Evolutionary conservation across 53 echinoderm and acorn worm species (phyloP).

Genomic region (Antedon mediterranea): DNA sequence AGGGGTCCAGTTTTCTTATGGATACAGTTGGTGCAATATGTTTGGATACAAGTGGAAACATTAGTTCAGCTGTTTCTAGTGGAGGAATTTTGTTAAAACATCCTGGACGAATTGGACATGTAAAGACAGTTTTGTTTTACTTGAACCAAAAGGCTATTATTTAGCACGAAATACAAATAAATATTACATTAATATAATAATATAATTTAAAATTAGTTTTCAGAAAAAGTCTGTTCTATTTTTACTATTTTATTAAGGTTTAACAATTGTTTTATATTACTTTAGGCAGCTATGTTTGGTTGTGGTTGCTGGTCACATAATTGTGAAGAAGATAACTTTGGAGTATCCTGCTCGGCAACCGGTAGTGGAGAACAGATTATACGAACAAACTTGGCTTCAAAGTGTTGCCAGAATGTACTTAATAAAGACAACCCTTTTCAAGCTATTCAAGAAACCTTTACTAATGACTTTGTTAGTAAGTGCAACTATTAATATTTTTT

Average conservation of each 20-base stretch:
- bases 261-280: background rate
- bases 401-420: conserved; percentile 37
- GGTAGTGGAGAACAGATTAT: conserved; percentile 84
- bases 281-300: conserved; percentile 63
- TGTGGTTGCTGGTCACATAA: conserved; percentile 93
- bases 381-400: conserved; percentile 46
- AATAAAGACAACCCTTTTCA: conserved; percentile 25
- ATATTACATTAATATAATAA: too few species aligned
- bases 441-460: conserved; percentile 44
- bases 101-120: conserved; percentile 86
- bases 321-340: conserved; percentile 6
- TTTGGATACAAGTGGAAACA: conserved; percentile 49
- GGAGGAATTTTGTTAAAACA: conserved; percentile 85
- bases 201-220: too few species aligned
- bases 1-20: conserved; percentile 3
- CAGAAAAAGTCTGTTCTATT: too few species aligned
- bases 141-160: too few species aligned
- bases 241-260: too few species aligned
- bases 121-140: conserved; percentile 11
- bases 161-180: too few species aligned
- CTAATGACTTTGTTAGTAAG: conserved; percentile 6
- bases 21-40: conserved; percentile 94
- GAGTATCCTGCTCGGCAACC: conserved; percentile 58
- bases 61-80: conserved; percentile 78
- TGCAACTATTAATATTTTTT: background rate